phyloP scores from a whole-genome alignment of 1,140 invertebrate species.

The Epicauta chinensis region DNA sequence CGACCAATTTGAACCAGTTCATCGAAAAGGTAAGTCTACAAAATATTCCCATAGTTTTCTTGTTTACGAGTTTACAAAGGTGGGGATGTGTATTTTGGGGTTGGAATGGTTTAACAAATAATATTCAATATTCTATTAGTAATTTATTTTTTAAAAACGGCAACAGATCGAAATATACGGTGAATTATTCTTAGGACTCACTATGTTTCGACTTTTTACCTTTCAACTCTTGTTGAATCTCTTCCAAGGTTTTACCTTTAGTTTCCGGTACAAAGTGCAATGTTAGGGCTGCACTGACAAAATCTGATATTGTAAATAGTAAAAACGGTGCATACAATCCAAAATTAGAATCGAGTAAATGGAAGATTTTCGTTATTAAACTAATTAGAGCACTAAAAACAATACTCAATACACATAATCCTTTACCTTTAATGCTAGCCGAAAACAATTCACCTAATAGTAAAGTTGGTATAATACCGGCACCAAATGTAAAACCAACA shows the following conservation, averaged over 20 bases:
- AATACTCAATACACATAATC: slow-evolving; percentile 24
- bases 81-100: no score
- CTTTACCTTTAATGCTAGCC: slow-evolving; percentile 35
- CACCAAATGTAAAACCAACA: slow-evolving; percentile 22
- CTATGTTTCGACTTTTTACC: not conserved
- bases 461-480: slow-evolving; percentile 29
- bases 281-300: slow-evolving; percentile 68
- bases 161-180: no score
- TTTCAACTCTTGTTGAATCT: slow-evolving; percentile 50
- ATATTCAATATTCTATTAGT: no score
- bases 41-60: no score
- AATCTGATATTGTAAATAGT: slow-evolving; percentile 68
- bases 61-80: no score
- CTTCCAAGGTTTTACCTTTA: slow-evolving; percentile 78
- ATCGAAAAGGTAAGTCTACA: no score
- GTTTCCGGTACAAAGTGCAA: slow-evolving; percentile 82
- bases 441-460: slow-evolving; percentile 36
- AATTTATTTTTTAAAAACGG: no score
- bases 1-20: no score
- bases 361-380: slow-evolving; percentile 38
- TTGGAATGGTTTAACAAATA: no score
- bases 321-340: slow-evolving; percentile 69
- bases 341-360: slow-evolving; percentile 45
- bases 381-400: slow-evolving; percentile 25
- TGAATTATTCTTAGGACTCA: no score